Conservation (phyloP, 2,113 vertebrate genomes). For the Pseudopipra pipra region DNA sequence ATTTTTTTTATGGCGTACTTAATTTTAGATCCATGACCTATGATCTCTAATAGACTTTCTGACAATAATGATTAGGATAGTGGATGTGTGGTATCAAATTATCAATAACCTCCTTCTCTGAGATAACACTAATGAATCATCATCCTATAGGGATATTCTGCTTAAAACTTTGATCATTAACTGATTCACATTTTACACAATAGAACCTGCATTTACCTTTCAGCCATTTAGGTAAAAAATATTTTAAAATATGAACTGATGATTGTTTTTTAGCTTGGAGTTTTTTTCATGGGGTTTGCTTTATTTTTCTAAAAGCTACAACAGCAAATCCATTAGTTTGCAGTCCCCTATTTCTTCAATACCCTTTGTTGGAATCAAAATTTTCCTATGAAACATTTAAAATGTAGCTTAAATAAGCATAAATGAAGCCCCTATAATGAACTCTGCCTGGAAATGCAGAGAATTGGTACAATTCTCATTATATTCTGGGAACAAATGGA, state of each 20-base stretch:
- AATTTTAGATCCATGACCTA: slow-evolving; percentile 66
- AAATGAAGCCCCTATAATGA: neutral
- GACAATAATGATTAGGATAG: slow-evolving; percentile 71
- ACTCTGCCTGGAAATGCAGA: neutral
- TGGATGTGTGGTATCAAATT: slow-evolving; percentile 49
- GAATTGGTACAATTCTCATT: slow-evolving; percentile 1
- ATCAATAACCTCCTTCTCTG: slow-evolving; percentile 50
- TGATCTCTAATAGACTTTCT: slow-evolving; percentile 73
- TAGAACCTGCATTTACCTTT: neutral
- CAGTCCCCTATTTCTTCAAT: neutral
- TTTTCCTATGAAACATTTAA: neutral
- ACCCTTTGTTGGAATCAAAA: neutral
- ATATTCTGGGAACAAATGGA: slow-evolving; percentile 6
- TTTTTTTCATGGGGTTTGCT: neutral
- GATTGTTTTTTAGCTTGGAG: neutral
- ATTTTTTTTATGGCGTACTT: slow-evolving; percentile 32
- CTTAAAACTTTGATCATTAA: slow-evolving; percentile 5
- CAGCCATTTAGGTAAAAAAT: neutral
- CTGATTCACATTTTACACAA: neutral
- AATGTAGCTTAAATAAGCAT: neutral
- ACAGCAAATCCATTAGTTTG: neutral
- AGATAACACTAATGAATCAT: slow-evolving; percentile 50
- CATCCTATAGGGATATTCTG: neutral
- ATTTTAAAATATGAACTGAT: neutral
- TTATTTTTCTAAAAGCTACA: neutral